Evolutionary conservation across 2,888 invertebrate genomes (phyloP).

Genomic region (Scotopteryx bipunctaria): DNA sequence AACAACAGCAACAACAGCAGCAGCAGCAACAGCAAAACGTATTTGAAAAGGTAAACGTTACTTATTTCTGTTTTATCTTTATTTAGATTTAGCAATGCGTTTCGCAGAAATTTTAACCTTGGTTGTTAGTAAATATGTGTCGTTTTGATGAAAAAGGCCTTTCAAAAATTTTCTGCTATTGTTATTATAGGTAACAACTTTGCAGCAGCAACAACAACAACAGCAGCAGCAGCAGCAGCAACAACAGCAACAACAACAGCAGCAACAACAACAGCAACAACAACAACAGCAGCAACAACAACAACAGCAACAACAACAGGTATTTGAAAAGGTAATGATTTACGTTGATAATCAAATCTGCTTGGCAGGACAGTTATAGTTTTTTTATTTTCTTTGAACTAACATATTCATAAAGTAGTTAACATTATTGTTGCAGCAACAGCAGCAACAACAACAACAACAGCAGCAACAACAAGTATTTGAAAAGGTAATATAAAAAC

Average conservation of each 20-base stretch:
- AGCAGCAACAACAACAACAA: constrained; percentile 56
- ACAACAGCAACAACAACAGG: constrained; percentile 70
- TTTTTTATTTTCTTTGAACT: constrained; percentile 52
- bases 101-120: too few species aligned
- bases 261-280: constrained; percentile 45
- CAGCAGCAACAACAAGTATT: constrained; percentile 53
- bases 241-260: constrained; percentile 44
- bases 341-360: constrained; percentile 2
- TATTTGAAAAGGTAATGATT: constrained; percentile 39
- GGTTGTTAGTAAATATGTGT: too few species aligned
- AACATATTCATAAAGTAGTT: constrained; percentile 45
- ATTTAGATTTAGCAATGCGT: too few species aligned
- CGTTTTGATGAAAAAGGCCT: neutral
- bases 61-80: constrained; percentile 51
- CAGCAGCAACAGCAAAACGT: constrained; percentile 55
- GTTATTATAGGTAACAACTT: constrained; percentile 54
- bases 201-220: constrained; percentile 61
- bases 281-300: constrained; percentile 56
- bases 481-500: constrained; percentile 22
- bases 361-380: neutral
- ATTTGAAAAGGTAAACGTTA: constrained; percentile 45
- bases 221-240: constrained; percentile 54
- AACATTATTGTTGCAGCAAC: constrained; percentile 60
- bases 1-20: constrained; percentile 48
- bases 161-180: neutral